Evolutionary conservation across 2,797 vertebrate species (phyloP), one percentile per base, ranked within the genome.

Genomic region (Halcyon smyrnensis): DNA sequence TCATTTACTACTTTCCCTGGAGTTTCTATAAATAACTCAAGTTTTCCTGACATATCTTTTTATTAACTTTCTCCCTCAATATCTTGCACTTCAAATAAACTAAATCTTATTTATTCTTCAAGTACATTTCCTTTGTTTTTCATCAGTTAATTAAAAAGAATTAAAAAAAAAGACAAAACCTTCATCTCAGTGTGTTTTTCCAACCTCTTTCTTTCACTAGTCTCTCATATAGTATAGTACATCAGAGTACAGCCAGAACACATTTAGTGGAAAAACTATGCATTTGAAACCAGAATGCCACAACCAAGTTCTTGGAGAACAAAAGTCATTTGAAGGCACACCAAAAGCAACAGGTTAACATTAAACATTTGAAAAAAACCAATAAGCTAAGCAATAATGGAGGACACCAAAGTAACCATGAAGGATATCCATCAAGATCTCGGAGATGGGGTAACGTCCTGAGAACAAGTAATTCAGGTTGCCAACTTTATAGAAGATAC

Each of bases 81-180:
- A 87, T 62, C 89, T 89, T 50, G 87, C 43, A 54, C 64, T 81
- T 97, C 93, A 90, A 89, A 93, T 92, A 90, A 95, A 16, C 30
- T 48, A 84, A 62, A 59, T 64, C 70, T 96, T 92, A 90, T 89
- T 92, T 63, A 95, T 90, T 48, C 60, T 83, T 97, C 95, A 90
- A 91, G 95, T 91, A 78, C 5, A 0, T 18, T 87, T 69, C 36
- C 53, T 92, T 84, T 54, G 51, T 21, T 90, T 94, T 95, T 96
- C 93, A 95, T 91, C 90, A 83, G 41, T 89, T 95, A 95, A 96
- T 96, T 88, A 89, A 88, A 77, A 87, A 83, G 74, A n/a, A n/a
- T n/a, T n/a, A 85, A 78, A 84, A 80, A 76, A 89, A 75, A 90
- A 75, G 36, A 51, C 48, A 76, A 89, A 91, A 12, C 62, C 50